Evolutionary conservation across 1,140 invertebrate genomes (phyloP), one percentile per base, ranked within the genome.

Genomic region (Rhyacophila brunnea): DNA sequence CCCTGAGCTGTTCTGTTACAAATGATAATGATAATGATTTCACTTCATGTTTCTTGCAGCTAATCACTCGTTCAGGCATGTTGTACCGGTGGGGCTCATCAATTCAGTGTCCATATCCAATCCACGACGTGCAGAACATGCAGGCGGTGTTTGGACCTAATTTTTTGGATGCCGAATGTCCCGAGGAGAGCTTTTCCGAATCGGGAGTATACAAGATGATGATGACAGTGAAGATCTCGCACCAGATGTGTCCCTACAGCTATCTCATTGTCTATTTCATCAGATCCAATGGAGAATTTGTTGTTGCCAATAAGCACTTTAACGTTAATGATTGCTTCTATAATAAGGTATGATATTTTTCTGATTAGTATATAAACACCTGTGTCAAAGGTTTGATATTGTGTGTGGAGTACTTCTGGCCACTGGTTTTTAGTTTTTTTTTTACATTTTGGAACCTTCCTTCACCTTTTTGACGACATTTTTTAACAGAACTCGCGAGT

Each of bases 261-360:
- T 79, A 85, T 67, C 66, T 91, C 3, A 63, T 90, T 0, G 79
- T 88, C 0, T 90, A 87, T 58, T 88, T 88, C 67, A 81, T 87
- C 15, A 75, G 84, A 13, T 60, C 75, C 7, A 82, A 86, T 10
- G 81, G 82, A 82, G 0, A 90, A 65, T 74, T 84, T 0, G 81
- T 90, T 19, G 74, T 70, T 15, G 72, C 75, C 1, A 72, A 65
- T 48, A 79, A 77, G 44, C 69, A 72, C 61, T 72, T 78, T 44
- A 71, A 73, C 28, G 71, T 75, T 66, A 73, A 75, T 0, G 75
- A 78, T 4, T 79, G 77, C 62, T 77, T 79, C 59, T 66, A 50
- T 6, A 75, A 78, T 60, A 77, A 78, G 71, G 77, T 78, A 18
- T 18, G 15, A n/a, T n/a, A n/a, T n/a, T n/a, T n/a, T n/a, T n/a